These are phyloP conservation scores for Parthenolecanium corni DNA, from an alignment of 2,888 invertebrate genomes.

Conservation along the genomic window DNA sequence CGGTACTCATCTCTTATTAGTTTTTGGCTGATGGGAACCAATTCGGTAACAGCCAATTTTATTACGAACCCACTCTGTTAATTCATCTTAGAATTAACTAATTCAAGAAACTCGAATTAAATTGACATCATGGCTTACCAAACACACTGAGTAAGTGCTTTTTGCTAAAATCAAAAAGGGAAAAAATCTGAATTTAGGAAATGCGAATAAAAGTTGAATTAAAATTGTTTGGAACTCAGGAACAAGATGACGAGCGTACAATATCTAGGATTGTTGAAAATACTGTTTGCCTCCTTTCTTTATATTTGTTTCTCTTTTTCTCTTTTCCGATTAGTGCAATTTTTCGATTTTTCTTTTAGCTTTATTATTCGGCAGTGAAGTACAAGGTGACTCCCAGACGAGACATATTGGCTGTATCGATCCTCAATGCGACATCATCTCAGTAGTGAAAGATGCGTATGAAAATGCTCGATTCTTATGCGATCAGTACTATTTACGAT, in stretches of 20 bases:
- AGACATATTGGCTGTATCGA: conserved; percentile 94
- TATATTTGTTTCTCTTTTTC: neutral
- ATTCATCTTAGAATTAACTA: too few relatives aligned
- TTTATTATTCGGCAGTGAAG: conserved; percentile 64
- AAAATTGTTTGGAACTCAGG: too few relatives aligned
- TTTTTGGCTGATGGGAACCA: too few relatives aligned
- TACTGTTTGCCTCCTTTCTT: neutral
- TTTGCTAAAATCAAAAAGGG: too few relatives aligned
- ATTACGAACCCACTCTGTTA: too few relatives aligned
- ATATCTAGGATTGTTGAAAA: neutral
- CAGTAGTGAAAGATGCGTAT: conserved; percentile 87
- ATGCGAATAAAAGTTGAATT: neutral
- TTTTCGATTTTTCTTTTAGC: conserved; percentile 47
- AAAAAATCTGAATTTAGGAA: neutral
- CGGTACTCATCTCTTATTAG: too few relatives aligned
- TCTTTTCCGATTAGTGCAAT: neutral
- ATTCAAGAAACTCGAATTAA: too few relatives aligned
- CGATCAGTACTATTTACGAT: conserved; percentile 91
- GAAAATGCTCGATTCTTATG: conserved; percentile 96
- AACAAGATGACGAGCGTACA: too few relatives aligned
- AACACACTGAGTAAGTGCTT: too few relatives aligned
- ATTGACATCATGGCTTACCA: too few relatives aligned
- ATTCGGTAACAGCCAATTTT: too few relatives aligned
- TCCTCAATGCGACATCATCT: conserved; percentile 82
- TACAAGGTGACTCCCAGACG: conserved; percentile 43